A percentile compares a stretch with the other conserved stretches of the same genome.
phyloP scores from a whole-genome alignment of 2,113 vertebrate genomes.

The human (Homo sapiens) region GRCh38 chr14:102752001-102752500 shows the following conservation, averaged over 20 bases:
- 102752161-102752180: background rate
- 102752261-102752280: background rate
- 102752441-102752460: background rate
- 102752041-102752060: rapidly evolving
- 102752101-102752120: no score
- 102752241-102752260: background rate
- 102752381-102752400: background rate
- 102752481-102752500: background rate
- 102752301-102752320: no score
- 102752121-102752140: no score
- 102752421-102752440: background rate
- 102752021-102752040: background rate
- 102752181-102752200: background rate
- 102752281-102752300: background rate
- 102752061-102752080: background rate
- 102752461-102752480: no score
- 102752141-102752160: background rate
- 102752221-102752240: background rate
- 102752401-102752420: background rate
- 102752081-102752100: background rate
- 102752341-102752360: rapidly evolving
- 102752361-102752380: background rate
- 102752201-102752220: background rate
- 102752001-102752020: background rate
- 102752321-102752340: background rate